Evolutionary conservation across 2,113 vertebrate species (phyloP).

Genomic region (Hippocampus zosterae): DNA sequence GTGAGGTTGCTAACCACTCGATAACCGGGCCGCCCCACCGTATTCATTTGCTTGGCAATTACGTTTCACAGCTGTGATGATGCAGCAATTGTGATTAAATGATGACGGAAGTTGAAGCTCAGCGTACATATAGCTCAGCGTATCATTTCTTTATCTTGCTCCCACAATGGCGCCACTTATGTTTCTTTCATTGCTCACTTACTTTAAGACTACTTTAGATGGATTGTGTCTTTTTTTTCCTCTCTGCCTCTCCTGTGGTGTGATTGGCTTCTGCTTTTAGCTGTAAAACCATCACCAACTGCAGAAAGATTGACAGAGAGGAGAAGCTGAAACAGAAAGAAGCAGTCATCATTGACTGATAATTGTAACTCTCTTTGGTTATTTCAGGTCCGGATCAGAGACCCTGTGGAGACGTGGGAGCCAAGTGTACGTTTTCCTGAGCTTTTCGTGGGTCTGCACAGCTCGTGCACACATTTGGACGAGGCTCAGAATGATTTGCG

Average conservation of each 20-base stretch:
- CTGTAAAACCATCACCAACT: constrained; percentile 39
- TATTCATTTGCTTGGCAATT: no score
- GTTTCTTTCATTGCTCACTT: not conserved
- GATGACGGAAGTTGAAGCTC: not conserved
- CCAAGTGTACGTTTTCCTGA: constrained; percentile 81
- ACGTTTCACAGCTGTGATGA: no score
- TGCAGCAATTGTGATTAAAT: not conserved
- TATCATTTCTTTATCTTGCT: not conserved
- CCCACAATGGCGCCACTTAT: not conserved
- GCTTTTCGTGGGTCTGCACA: constrained; percentile 72
- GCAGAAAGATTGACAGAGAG: constrained; percentile 36
- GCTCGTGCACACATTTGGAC: constrained; percentile 68
- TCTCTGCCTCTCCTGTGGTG: constrained; percentile 7
- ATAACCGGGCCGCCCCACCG: no score
- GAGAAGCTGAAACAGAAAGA: constrained; percentile 23
- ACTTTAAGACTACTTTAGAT: not conserved
- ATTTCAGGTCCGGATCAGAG: constrained; percentile 78
- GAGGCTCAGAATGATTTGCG: constrained; percentile 67
- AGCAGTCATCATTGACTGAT: constrained; percentile 34
- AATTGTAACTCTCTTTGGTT: constrained; percentile 31
- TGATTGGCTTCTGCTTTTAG: constrained; percentile 44
- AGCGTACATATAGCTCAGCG: not conserved
- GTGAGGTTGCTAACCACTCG: no score
- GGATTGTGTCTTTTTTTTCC: constrained; percentile 1
- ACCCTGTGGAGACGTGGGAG: constrained; percentile 69